A percentile compares a stretch with the other conserved stretches of the same genome.
These are phyloP conservation scores for Eupsittula cactorum DNA, from an alignment of 2,113 vertebrate genomes.

Conservation along the genomic window DNA sequence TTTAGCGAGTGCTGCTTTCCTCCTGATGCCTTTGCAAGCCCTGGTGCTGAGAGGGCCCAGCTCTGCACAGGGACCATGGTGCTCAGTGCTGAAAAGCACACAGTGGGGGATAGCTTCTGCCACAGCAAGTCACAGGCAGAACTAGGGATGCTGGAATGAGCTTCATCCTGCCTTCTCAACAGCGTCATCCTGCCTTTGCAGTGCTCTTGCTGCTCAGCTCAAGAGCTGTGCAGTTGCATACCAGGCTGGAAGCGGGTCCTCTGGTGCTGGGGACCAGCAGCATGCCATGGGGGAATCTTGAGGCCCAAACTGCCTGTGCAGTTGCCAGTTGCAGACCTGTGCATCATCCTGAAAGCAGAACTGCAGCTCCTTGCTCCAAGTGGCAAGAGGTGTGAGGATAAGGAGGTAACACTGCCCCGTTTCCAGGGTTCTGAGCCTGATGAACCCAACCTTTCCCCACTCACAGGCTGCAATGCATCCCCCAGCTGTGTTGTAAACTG, in stretches of 20 bases:
- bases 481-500: fast-evolving
- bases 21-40: background rate
- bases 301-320: no score
- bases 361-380: background rate
- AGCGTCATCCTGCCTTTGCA: background rate
- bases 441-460: fast-evolving
- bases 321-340: background rate
- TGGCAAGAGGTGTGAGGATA: background rate
- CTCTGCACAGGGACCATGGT: background rate
- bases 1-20: background rate
- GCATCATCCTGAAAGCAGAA: no score
- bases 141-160: background rate
- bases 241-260: background rate
- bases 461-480: fast-evolving
- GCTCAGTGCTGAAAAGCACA: background rate
- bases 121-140: background rate
- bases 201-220: no score
- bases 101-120: background rate
- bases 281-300: fast-evolving
- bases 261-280: background rate
- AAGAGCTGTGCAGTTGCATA: background rate
- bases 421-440: no score
- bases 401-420: fast-evolving
- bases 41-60: background rate
- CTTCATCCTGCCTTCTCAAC: background rate